Evolutionary conservation across 1,140 invertebrate genomes (phyloP).

Genomic region (Drosophila nasuta): DNA sequence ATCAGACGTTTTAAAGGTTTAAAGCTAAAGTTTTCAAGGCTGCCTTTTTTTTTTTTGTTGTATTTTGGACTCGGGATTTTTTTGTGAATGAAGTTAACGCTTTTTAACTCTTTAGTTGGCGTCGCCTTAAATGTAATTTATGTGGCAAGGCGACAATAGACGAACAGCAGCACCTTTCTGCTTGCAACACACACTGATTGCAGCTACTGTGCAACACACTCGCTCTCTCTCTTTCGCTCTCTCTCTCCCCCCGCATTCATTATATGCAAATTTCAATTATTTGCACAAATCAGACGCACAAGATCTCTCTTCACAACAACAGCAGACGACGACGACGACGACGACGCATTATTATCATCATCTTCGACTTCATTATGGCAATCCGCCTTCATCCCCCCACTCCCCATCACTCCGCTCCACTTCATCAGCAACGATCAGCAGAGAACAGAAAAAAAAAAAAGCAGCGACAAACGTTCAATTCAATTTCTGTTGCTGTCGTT

Average conservation of each 20-base stretch:
- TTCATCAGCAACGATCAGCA: conserved; percentile 32
- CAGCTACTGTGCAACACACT: conserved; percentile 70
- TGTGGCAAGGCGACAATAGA: conserved; percentile 69
- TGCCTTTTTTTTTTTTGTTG: no score
- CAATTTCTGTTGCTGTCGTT: conserved; percentile 56
- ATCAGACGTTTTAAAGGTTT: conserved; percentile 26
- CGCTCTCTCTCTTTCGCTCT: not conserved
- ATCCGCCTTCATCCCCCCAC: not conserved
- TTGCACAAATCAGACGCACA: conserved; percentile 80
- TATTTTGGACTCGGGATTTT: conserved; percentile 1
- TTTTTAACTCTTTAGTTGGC: conserved; percentile 40
- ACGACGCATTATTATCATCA: conserved; percentile 76
- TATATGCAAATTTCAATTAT: conserved; percentile 84
- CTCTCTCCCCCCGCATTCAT: conserved; percentile 56
- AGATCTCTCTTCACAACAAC: conserved; percentile 52
- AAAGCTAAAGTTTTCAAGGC: conserved; percentile 54
- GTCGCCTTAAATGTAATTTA: conserved; percentile 81
- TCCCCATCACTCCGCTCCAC: conserved; percentile 2
- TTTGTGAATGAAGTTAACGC: conserved; percentile 54
- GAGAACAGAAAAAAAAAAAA: not conserved
- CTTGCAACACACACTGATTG: conserved; percentile 62
- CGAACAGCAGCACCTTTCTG: conserved; percentile 34
- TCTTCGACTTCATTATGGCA: conserved; percentile 49
- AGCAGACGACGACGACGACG: conserved; percentile 33
- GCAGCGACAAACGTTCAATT: conserved; percentile 68